These are phyloP conservation scores for Callitettix versicolor DNA, from an alignment of 1,140 invertebrate species.

Conservation along the genomic window DNA sequence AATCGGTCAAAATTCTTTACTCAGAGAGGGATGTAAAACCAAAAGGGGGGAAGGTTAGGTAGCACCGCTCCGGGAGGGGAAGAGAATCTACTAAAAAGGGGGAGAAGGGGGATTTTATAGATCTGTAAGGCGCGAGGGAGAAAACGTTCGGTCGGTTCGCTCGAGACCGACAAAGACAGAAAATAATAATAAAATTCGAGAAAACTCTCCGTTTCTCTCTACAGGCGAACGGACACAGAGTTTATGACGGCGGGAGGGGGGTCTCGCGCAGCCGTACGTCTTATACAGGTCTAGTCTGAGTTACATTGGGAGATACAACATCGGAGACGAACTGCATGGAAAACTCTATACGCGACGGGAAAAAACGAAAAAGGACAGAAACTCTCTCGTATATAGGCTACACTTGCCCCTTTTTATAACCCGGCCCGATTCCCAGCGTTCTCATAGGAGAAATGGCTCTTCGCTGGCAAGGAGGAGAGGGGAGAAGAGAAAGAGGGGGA, in stretches of 20 bases:
- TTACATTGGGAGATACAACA: neutral
- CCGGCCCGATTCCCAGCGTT: neutral
- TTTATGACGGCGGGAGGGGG: neutral
- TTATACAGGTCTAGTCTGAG: neutral
- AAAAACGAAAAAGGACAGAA: conserved; percentile 7
- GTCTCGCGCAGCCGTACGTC: conserved; percentile 7
- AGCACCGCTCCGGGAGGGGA: neutral
- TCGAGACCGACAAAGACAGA: conserved; percentile 12
- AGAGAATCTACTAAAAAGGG: conserved; percentile 9
- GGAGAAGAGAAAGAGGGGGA: too few species aligned
- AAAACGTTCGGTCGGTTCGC: neutral
- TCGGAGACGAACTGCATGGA: neutral
- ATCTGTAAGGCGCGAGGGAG: conserved; percentile 5
- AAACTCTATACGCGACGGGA: neutral
- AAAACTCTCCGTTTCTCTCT: conserved; percentile 13
- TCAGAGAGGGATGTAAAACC: conserved; percentile 13
- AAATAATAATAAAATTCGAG: conserved; percentile 19
- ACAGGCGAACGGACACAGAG: conserved; percentile 6
- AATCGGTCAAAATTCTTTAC: conserved; percentile 16
- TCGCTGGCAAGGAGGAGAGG: neutral
- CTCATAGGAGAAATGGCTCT: conserved; percentile 17
- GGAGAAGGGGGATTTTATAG: conserved; percentile 14
- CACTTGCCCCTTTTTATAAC: conserved; percentile 14
- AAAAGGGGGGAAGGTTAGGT: conserved; percentile 10
- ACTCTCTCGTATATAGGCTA: neutral